These are phyloP conservation scores for Polypedilum pembai DNA, from an alignment of 1,140 invertebrate species.

Conservation along the genomic window DNA sequence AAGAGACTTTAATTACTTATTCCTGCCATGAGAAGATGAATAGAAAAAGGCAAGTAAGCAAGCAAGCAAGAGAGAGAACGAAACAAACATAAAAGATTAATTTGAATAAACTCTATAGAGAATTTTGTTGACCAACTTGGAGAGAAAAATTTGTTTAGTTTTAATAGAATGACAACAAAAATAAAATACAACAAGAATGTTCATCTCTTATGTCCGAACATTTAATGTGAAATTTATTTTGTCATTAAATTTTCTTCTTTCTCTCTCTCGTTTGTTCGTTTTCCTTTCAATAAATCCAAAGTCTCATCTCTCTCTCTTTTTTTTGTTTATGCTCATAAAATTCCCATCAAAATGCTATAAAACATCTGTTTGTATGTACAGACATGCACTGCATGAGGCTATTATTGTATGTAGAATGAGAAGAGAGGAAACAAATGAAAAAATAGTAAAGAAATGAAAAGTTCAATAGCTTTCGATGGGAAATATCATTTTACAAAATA, in stretches of 20 bases:
- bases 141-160: conserved; percentile 2
- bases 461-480: conserved; percentile 8
- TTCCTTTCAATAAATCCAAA: not conserved
- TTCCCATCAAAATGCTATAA: conserved; percentile 21
- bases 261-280: not conserved
- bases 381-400: no score
- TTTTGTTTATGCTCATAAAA: conserved; percentile 23
- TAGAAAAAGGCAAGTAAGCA: not conserved
- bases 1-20: conserved; percentile 19
- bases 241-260: conserved; percentile 2
- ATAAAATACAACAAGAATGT: not conserved
- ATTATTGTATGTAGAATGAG: not conserved
- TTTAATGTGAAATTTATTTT: conserved; percentile 14
- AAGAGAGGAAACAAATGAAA: not conserved
- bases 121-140: not conserved
- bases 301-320: not conserved
- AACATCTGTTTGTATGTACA: conserved; percentile 15
- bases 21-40: not conserved
- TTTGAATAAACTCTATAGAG: not conserved
- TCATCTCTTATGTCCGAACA: conserved; percentile 12
- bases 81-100: conserved; percentile 5
- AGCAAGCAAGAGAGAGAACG: not conserved
- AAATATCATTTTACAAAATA: conserved; percentile 28
- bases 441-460: not conserved
- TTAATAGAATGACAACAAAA: not conserved